Percentiles rank a stretch among this genome's conserved stretches.
Conservation (phyloP, 2,797 vertebrate genomes). For the Notamacropus eugenii region DNA sequence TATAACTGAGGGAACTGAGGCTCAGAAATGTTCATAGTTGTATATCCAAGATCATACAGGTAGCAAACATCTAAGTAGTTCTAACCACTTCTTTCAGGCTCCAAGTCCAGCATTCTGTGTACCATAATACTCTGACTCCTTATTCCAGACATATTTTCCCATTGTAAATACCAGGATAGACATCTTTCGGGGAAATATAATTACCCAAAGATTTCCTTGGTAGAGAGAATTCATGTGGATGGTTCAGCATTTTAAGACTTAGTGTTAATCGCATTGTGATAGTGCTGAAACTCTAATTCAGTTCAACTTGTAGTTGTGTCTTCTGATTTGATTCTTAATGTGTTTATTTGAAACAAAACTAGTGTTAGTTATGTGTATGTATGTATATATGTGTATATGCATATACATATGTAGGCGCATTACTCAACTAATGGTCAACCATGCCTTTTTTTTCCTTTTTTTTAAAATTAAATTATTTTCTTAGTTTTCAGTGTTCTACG, state of each 20-base stretch:
- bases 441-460: background rate
- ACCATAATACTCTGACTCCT: background rate
- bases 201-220: background rate
- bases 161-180: background rate
- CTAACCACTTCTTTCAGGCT: background rate
- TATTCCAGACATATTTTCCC: background rate
- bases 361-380: background rate
- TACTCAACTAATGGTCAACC: background rate
- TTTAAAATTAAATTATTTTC: no score
- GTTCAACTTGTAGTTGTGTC: background rate
- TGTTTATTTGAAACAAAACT: background rate
- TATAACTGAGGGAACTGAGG: background rate
- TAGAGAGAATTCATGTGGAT: background rate
- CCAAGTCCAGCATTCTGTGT: background rate
- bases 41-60: background rate
- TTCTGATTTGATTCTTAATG: background rate
- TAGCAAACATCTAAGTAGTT: background rate
- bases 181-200: background rate
- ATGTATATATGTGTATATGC: rapidly evolving
- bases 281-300: background rate
- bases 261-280: background rate
- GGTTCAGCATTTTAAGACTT: background rate
- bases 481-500: no score
- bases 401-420: no score
- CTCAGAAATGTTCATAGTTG: background rate